phyloP scores from a whole-genome alignment of 1,140 invertebrate species.

The Orussus abietinus region DNA sequence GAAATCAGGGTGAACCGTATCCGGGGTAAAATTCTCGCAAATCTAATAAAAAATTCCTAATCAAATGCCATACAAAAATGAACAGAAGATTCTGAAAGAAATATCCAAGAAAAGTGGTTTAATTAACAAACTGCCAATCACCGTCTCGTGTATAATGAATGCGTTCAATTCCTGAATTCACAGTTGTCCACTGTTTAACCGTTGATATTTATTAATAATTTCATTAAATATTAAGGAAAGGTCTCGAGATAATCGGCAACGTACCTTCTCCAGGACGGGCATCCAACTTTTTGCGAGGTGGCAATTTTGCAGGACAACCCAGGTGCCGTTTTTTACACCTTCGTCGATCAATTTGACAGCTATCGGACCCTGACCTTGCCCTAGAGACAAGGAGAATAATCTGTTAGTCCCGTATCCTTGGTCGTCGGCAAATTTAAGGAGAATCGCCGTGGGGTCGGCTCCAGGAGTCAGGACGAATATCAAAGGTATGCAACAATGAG shows the following conservation, averaged over 20 bases:
- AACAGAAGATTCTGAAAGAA: not conserved
- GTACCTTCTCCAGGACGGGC: conserved; percentile 71
- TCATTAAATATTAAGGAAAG: too few relatives aligned
- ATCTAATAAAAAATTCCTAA: conserved; percentile 55
- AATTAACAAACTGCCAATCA: too few relatives aligned
- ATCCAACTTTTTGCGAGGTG: conserved; percentile 93
- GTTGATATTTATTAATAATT: too few relatives aligned
- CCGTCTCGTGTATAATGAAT: too few relatives aligned
- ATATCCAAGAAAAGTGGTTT: not conserved
- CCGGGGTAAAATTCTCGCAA: conserved; percentile 72
- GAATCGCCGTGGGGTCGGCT: conserved; percentile 82
- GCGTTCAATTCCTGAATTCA: too few relatives aligned
- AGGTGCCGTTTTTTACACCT: conserved; percentile 77
- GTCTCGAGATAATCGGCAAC: not conserved
- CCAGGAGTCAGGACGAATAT: conserved; percentile 90
- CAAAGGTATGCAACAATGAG: conserved; percentile 76
- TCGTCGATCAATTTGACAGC: conserved; percentile 84
- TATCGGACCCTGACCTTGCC: conserved; percentile 89
- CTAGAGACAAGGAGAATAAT: conserved; percentile 82
- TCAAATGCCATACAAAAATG: conserved; percentile 1
- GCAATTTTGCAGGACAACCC: conserved; percentile 96
- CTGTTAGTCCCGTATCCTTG: conserved; percentile 80
- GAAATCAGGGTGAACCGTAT: conserved; percentile 81
- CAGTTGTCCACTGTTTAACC: too few relatives aligned
- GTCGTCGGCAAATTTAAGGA: conserved; percentile 86